Base-by-base conservation (phyloP, 2,888 invertebrate species). In the Agonopterix heracliana region DNA sequence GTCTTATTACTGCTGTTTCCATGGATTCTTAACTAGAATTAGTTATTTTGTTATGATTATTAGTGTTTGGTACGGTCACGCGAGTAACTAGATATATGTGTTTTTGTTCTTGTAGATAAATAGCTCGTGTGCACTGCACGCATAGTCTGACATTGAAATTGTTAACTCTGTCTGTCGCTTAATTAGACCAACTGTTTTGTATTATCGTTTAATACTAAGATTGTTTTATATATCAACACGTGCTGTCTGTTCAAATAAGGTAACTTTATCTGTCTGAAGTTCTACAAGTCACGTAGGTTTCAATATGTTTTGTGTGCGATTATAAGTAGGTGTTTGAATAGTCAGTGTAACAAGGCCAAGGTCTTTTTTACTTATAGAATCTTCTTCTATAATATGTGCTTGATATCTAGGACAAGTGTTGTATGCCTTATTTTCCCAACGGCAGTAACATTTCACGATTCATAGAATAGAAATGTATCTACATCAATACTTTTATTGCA, bases 1-100 rank as follows among this genome's bases (percentile, higher is more conserved):
- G 71, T 71, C 74, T 69, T 34, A 42, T 17, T 26, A 74, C 68
- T 74, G 71, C 62, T 71, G 68, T 74, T 72, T 67, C 72, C 69
- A 56, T 64, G 14, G 34, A 46, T 44, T 34, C 26, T 34, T 4
- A 34, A 3, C 38, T 38, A 9, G 3, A 26, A 26, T 26, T 26
- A 26, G 26, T 26, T 26, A 40, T n/a, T 11, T 40, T 11, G 40
- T 40, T 40, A 40, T 40, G n/a, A 40, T 26, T 26, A 26, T 26
- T 26, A 26, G 26, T 26, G 26, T 26, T 5, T 26, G 26, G 26
- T 26, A 26, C 26, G 26, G 26, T 26, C 26, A 26, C 26, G 26
- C 7, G 26, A 26, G 26, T 26, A 26, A 26, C 26, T 26, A 26
- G 26, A 7, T 26, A 7, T 26, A 26, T 26, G 26, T 26, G 5